phyloP scores from a whole-genome alignment of 2,888 invertebrate species.

The Monopis laevigella region DNA sequence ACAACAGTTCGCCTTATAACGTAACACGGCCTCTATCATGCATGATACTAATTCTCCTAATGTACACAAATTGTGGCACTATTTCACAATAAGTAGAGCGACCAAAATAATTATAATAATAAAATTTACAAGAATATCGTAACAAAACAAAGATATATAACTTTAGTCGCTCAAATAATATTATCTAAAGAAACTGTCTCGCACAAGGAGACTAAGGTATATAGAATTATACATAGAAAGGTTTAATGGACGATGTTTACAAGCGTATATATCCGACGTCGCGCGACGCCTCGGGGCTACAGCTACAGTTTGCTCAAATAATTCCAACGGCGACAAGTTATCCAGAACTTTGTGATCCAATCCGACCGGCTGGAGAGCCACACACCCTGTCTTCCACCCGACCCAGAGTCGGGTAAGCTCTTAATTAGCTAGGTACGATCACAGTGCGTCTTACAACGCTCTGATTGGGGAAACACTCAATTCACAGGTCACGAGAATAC shows the following conservation, averaged over 20 bases:
- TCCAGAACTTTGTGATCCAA: conserved; percentile 48
- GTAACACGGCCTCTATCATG: not conserved
- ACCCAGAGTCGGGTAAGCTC: conserved; percentile 59
- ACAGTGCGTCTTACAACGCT: no score
- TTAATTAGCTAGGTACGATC: conserved; percentile 51
- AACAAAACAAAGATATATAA: no score
- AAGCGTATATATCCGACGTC: conserved; percentile 60
- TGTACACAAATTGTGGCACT: conserved; percentile 5
- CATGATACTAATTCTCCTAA: conserved; percentile 6
- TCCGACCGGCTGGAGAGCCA: conserved; percentile 27
- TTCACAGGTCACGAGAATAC: no score
- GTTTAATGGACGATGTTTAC: conserved; percentile 57
- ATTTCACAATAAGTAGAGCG: not conserved
- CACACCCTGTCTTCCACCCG: conserved; percentile 66
- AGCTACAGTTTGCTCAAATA: conserved; percentile 26
- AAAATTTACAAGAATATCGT: not conserved
- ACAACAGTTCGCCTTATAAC: conserved; percentile 8
- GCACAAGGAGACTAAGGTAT: no score
- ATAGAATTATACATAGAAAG: conserved; percentile 25
- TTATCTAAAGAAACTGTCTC: no score
- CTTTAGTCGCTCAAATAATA: no score
- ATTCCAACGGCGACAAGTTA: conserved; percentile 40
- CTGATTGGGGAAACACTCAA: no score
- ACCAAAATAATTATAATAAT: conserved; percentile 1
- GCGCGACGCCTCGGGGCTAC: conserved; percentile 39